Conservation (phyloP, 2,113 vertebrate species). For the Erinaceus europaeus region DNA sequence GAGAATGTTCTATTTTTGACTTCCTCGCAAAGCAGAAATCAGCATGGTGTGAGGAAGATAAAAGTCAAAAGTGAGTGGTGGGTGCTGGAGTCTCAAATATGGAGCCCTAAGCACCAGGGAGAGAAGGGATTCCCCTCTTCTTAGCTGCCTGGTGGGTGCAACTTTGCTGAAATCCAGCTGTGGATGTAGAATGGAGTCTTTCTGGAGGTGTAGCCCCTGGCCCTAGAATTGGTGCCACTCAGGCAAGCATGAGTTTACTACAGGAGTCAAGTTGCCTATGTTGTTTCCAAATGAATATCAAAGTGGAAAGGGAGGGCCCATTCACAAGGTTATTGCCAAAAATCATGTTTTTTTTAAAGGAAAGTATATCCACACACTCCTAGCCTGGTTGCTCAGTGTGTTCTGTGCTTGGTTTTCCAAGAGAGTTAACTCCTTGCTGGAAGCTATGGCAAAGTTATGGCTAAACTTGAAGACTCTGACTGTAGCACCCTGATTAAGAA, state of each 20-base stretch:
- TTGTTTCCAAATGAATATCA: not conserved
- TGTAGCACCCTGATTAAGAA: not conserved
- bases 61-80: slow-evolving; percentile 29
- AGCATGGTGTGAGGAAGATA: not conserved
- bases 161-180: not conserved
- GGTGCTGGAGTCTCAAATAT: not conserved
- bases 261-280: not conserved
- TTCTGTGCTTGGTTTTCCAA: not conserved
- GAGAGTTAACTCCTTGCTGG: not conserved
- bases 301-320: not conserved
- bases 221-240: not conserved
- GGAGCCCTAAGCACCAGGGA: not conserved
- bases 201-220: not conserved
- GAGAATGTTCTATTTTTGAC: not conserved
- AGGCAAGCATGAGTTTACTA: not conserved
- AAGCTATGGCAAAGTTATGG: not conserved
- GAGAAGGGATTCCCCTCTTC: not conserved
- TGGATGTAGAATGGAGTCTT: not conserved
- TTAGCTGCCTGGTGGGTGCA: not conserved
- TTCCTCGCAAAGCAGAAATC: not conserved
- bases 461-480: not conserved
- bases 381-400: not conserved
- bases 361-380: not conserved
- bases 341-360: not conserved
- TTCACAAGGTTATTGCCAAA: not conserved